Conservation (phyloP, 1,140 invertebrate species). For the Scylla paramamosain region DNA sequence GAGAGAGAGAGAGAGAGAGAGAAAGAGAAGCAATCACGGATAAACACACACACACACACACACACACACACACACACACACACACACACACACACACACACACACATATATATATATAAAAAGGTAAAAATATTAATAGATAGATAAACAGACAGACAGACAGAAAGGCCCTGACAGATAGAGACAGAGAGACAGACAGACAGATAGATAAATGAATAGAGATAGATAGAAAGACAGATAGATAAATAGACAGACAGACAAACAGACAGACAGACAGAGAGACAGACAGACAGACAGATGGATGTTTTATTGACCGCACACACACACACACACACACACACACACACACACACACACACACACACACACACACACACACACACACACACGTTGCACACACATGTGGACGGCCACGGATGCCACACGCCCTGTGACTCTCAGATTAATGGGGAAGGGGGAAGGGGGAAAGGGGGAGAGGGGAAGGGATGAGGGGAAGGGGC, state of each 20-base stretch:
- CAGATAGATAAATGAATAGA: neutral
- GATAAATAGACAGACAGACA: neutral
- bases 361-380: conserved; percentile 20
- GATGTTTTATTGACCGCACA: neutral
- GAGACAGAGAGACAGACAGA: neutral
- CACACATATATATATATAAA: neutral
- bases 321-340: neutral
- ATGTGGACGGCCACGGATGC: neutral
- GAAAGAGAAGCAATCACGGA: neutral
- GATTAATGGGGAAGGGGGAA: neutral
- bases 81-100: neutral
- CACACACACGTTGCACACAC: conserved; percentile 11
- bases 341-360: neutral
- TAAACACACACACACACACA: too few relatives aligned
- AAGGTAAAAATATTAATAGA: too few relatives aligned
- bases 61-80: too few relatives aligned
- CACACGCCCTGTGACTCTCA: neutral
- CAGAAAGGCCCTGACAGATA: neutral
- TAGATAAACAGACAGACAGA: neutral
- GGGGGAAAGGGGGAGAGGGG: neutral
- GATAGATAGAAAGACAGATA: neutral
- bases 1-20: neutral
- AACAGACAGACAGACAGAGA: neutral
- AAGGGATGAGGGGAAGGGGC: neutral
- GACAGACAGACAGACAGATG: neutral